Evolutionary conservation across 1,140 invertebrate genomes (phyloP), one percentile per base, ranked within the genome.

Genomic region (Dendrolimus punctatus): DNA sequence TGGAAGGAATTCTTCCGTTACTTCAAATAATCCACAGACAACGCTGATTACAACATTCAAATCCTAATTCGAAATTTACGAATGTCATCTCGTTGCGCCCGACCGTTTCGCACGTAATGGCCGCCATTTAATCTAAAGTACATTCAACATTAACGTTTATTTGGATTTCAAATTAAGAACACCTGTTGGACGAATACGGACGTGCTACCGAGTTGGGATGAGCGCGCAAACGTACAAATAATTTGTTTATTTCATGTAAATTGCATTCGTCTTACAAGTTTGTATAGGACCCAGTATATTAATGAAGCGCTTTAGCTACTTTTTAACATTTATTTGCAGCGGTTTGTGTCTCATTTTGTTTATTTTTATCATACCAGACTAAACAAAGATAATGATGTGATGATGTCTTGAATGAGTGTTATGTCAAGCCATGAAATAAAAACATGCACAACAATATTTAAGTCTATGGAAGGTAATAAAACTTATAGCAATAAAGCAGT

Each of bases 101-200:
- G 47, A 10, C 48, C 37, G 53, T 40, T 51, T 56, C 39, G 55
- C 56, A 53, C 46, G 57, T 70, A 73, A 73, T 63, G 62, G 49
- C 62, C 40, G 50, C 41, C 60, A 54, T 71, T 63, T 62, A 50
- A 43, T 51, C 46, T 44, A 65, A 57, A 50, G 61, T 56, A 63
- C 64, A 67, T 57, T 56, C 40, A 57, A 58, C 57, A 55, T 67
- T 55, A 68, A 49, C 61, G 60, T 71, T 74, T 72, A 72, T 76
- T 76, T 74, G 68, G 67, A 71, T 71, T 67, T 62, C 69, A 76
- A 76, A 76, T 76, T 73, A 70, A 68, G 64, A 62, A 69, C 73
- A 74, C 73, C 73, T 76, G 71, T 76, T 76, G 73, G 64, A 55
- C 55, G 23, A 3, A 23, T 23, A 23, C 23, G 57, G 55, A 58